Evolutionary conservation across 2,888 invertebrate species (phyloP).

Genomic region (Clistopyga incitator): DNA sequence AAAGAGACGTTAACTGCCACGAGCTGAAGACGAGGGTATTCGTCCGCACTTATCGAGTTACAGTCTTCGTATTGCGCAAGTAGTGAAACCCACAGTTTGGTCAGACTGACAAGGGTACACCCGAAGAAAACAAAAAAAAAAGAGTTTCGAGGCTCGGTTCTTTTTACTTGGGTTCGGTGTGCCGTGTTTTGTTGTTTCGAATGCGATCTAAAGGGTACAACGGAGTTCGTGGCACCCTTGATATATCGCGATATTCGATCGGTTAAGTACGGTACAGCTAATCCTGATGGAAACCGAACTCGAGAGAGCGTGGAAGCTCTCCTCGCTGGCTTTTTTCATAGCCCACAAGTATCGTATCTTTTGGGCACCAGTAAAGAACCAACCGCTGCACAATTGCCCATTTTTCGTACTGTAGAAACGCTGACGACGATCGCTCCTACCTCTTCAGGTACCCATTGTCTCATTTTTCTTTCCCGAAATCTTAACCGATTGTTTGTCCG

Average conservation of each 20-base stretch:
- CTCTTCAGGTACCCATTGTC: not conserved
- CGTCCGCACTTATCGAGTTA: too few species aligned
- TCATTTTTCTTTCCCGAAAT: not conserved
- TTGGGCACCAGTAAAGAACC: not conserved
- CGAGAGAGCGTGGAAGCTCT: not conserved
- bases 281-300: not conserved
- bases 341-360: not conserved
- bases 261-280: constrained; percentile 1
- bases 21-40: too few species aligned
- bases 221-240: not conserved
- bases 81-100: not conserved
- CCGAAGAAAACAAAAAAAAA: not conserved
- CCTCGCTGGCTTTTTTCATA: not conserved
- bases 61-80: not conserved
- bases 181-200: not conserved
- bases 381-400: not conserved
- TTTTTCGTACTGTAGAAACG: not conserved
- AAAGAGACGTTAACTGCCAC: too few species aligned
- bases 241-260: constrained; percentile 9
- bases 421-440: not conserved
- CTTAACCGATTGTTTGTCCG: not conserved
- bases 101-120: too few species aligned
- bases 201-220: not conserved
- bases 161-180: not conserved
- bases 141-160: not conserved